Conservation (phyloP, 2,888 invertebrate species). For the Helleia helle region DNA sequence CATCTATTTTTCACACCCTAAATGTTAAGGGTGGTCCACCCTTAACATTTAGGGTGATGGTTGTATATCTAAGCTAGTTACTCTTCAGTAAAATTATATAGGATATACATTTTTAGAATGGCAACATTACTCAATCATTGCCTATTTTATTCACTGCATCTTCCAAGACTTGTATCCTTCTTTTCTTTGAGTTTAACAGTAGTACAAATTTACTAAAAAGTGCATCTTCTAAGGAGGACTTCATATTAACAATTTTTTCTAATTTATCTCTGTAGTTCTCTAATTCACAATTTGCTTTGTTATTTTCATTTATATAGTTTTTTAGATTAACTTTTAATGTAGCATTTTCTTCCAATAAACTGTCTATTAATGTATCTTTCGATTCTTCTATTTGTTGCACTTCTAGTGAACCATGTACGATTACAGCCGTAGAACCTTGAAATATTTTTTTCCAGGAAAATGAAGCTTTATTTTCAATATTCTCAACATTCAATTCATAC, state of each 20-base stretch:
- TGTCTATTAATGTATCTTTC: conserved; percentile 38
- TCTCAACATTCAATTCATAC: conserved; percentile 27
- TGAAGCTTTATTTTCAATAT: conserved; percentile 24
- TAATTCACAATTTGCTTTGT: conserved; percentile 28
- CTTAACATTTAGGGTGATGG: too few species aligned
- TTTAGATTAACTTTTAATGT: conserved; percentile 26
- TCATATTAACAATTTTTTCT: conserved; percentile 36
- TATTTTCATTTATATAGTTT: conserved; percentile 22
- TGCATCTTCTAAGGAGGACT: conserved; percentile 35
- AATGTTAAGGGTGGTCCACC: too few species aligned
- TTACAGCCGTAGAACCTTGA: conserved; percentile 24
- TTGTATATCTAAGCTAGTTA: too few species aligned
- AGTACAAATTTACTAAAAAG: conserved; percentile 53
- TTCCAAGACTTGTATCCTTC: conserved; percentile 44
- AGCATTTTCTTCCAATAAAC: conserved; percentile 37
- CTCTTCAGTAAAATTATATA: too few species aligned
- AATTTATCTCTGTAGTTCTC: conserved; percentile 36
- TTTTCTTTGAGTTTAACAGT: conserved; percentile 51
- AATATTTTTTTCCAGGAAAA: conserved; percentile 47
- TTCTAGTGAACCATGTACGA: conserved; percentile 37
- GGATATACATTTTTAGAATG: too few species aligned
- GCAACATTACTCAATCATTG: conserved; percentile 1
- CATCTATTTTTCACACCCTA: too few species aligned
- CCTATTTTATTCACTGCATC: conserved; percentile 29
- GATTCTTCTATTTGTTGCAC: conserved; percentile 26